Evolutionary conservation across 2,888 invertebrate genomes (phyloP), one percentile per base, ranked within the genome.

Genomic region (Calameuta idolon): DNA sequence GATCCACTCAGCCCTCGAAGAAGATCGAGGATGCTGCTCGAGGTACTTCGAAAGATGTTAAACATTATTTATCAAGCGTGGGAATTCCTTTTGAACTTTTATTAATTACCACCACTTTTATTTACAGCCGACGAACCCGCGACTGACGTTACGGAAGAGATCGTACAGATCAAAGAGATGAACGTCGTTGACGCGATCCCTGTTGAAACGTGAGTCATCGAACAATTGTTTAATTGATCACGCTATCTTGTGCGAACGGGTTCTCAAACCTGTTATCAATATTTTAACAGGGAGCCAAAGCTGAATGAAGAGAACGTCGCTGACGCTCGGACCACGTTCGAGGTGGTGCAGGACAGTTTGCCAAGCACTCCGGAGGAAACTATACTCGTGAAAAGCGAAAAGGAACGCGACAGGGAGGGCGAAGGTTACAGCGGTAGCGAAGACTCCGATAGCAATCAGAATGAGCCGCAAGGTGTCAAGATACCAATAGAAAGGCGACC

Each of bases 361-460:
- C 77, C 82, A 34, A 78, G 76, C 75, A 82, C 79, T 11, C 77
- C 84, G 11, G 79, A 83, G 9, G 85, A 85, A n/a, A 75, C 75
- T 68, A 82, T 80, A 69, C 79, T 81, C 9, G 80, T 69, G 12
- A 77, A 79, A 31, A 34, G 79, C 30, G 85, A 87, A 31, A 87
- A 89, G 79, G 79, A 81, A 4, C 81, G 71, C 1, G 89, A 87
- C n/a, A 83, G 85, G 37, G 89, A 90, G 68, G 91, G 90, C 12
- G 91, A 91, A 80, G 90, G 91, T 33, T 92, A 92, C 77, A 90
- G 90, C 79, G 92, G 91, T 3, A 91, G 92, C 69, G 91, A 92
- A 77, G 92, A 92, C 78, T 92, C 92, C 3, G 92, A 92, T 69
- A 91, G 92, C 75, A 90, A 90, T 80, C 88, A 85, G 33, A 88